These are phyloP conservation scores for Isotomurus palustris DNA, from an alignment of 2,888 invertebrate genomes.

Conservation along the genomic window DNA sequence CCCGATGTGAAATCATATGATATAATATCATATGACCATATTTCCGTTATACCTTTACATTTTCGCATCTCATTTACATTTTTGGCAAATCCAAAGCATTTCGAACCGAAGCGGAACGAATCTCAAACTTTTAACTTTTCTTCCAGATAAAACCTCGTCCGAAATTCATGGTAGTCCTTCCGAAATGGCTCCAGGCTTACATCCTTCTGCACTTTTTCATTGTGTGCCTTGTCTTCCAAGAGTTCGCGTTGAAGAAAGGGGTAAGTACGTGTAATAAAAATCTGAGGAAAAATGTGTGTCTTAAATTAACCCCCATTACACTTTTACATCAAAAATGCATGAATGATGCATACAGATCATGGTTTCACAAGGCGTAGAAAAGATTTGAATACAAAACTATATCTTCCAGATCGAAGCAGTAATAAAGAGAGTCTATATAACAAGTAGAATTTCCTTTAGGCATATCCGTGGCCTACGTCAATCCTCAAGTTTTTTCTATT, in stretches of 20 bases:
- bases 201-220: conserved; percentile 64
- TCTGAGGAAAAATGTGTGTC: neutral
- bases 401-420: no score
- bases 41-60: no score
- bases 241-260: conserved; percentile 60
- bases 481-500: no score
- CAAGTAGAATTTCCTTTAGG: no score
- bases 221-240: conserved; percentile 63
- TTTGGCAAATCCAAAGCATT: no score
- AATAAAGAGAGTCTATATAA: no score
- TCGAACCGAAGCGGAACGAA: neutral
- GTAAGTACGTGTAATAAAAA: conserved; percentile 54
- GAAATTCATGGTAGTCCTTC: conserved; percentile 65
- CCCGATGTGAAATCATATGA: neutral
- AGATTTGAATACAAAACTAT: no score
- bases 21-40: no score
- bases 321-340: neutral
- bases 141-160: conserved; percentile 59
- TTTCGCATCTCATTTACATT: no score
- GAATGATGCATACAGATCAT: no score
- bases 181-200: conserved; percentile 65
- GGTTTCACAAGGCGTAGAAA: no score
- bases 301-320: neutral
- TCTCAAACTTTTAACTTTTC: neutral
- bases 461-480: no score